These are phyloP conservation scores for Umimayanthus chanpuru DNA, from an alignment of 92 coral and sea anemone species.

Conservation along the genomic window DNA sequence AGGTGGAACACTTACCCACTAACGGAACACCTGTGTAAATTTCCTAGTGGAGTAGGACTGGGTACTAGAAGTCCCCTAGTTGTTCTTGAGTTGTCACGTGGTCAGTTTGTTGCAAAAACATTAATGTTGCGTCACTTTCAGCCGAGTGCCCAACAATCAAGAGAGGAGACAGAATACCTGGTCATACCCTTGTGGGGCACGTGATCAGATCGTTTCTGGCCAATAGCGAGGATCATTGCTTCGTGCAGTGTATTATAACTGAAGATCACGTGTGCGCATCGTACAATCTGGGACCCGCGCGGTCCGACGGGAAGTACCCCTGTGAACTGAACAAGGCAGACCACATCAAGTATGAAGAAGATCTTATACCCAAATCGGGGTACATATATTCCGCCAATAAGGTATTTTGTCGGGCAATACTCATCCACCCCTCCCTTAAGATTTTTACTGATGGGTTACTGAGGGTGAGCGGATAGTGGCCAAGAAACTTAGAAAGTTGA, in stretches of 20 bases:
- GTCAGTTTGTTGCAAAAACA: no score
- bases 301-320: neutral
- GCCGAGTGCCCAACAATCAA: slow-evolving; percentile 5
- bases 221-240: slow-evolving; percentile 3
- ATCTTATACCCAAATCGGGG: neutral
- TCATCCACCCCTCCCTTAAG: neutral
- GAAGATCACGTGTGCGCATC: slow-evolving; percentile 13
- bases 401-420: neutral
- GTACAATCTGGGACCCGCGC: neutral
- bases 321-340: slow-evolving; percentile 25
- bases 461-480: no score
- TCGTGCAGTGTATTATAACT: neutral
- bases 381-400: neutral
- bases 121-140: neutral
- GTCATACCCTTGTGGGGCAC: neutral
- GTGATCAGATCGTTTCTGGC: slow-evolving; percentile 2
- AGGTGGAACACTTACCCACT: no score
- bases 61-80: no score
- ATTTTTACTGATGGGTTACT: no score
- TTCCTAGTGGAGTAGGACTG: no score
- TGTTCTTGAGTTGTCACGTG: no score
- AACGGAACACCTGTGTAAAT: no score
- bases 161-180: slow-evolving; percentile 1
- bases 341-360: slow-evolving; percentile 5
- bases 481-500: no score